These are phyloP conservation scores for Lamellibrachia satsuma DNA, from an alignment of 2,888 invertebrate genomes.

Conservation along the genomic window DNA sequence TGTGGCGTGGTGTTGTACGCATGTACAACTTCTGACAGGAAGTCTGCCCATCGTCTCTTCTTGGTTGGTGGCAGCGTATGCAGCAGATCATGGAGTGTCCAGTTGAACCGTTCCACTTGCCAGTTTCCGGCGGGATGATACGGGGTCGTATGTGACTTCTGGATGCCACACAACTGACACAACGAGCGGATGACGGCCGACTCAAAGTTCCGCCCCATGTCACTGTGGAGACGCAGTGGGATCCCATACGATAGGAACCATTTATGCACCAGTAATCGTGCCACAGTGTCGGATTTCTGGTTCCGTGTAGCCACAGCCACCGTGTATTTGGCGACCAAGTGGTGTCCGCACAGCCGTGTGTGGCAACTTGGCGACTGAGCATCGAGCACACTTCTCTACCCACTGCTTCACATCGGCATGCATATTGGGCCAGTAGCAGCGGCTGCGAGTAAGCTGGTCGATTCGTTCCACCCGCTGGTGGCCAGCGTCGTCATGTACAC, in stretches of 20 bases:
- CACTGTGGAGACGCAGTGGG: conserved; percentile 32
- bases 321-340: too few relatives aligned
- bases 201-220: conserved; percentile 34
- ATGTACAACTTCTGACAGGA: conserved; percentile 34
- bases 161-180: conserved; percentile 26
- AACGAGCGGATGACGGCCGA: background rate
- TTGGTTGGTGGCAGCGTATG: conserved; percentile 35
- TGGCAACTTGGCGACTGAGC: too few relatives aligned
- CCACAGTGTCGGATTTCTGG: conserved; percentile 29
- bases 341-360: too few relatives aligned
- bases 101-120: conserved; percentile 35
- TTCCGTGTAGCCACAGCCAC: too few relatives aligned
- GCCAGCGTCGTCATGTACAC: too few relatives aligned
- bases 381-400: too few relatives aligned
- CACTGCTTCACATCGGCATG: too few relatives aligned
- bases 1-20: background rate
- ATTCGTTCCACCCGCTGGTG: too few relatives aligned
- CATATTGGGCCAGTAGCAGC: too few relatives aligned
- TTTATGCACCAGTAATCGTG: conserved; percentile 28
- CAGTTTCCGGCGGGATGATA: conserved; percentile 26
- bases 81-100: conserved; percentile 39
- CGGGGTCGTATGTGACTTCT: background rate
- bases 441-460: too few relatives aligned
- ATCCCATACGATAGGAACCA: conserved; percentile 35
- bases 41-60: conserved; percentile 38